Evolutionary conservation across 2,888 invertebrate genomes (phyloP), one percentile per base, ranked within the genome.

Genomic region (Gisinianus flammeolus): DNA sequence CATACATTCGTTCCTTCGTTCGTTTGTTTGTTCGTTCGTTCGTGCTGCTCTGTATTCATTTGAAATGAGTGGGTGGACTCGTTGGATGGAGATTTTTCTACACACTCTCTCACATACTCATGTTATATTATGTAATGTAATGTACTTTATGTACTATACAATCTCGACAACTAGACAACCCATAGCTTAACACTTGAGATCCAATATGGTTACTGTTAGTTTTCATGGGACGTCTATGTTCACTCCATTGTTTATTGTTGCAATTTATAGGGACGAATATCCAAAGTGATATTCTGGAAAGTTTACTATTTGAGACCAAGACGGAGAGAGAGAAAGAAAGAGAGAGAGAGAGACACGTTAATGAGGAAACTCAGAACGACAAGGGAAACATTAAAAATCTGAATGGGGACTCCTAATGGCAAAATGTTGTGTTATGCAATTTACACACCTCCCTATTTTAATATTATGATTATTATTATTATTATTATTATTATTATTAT

Each of bases 401-500:
- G 31, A 30, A 67, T 67, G 52, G n/a, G 52, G 52, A 52, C 8
- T 52, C 52, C 52, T 16, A 52, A 52, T 52, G 52, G 52, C 12
- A 69, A n/a, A 69, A 67, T 30, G 30, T 12, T 62, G 24, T 52
- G 19, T 70, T 52, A 54, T 52, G 28, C 54, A 70, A 70, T 70
- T 54, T 30, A 44, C 70, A 24, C 69, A 69, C 69, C 70, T 70
- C 70, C 70, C 70, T 54, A 70, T 70, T 70, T 70, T 70, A 70
- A 54, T 70, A 70, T 69, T 24, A 69, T 69, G 22, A 69, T 69
- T 44, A 44, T 69, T 58, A 2, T 62, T 62, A 26, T 26, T 62
- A 6, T 62, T 62, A 62, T 26, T 62, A 26, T 62, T 62, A 62
- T 62, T 62, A 62, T 62, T 62, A 62, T 62, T 22, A 28, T 4